Evolutionary conservation across 2,888 invertebrate genomes (phyloP).

Genomic region (Phalangium opilio): DNA sequence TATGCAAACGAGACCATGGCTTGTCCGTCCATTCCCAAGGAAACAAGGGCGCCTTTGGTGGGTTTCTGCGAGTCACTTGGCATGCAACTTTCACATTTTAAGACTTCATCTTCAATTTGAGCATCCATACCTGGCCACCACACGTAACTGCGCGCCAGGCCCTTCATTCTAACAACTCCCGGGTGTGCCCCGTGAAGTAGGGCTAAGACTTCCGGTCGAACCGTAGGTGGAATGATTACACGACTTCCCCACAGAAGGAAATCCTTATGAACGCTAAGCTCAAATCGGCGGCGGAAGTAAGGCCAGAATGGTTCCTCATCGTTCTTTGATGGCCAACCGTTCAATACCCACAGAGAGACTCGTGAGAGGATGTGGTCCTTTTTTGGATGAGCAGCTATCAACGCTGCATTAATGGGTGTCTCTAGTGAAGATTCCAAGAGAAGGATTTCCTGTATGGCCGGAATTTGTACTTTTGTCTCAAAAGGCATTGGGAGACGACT

Average conservation of each 20-base stretch:
- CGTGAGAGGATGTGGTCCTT: constrained; percentile 1
- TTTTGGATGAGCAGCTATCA: not conserved
- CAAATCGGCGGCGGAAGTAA: not conserved
- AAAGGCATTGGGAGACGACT: not conserved
- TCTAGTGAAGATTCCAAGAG: not conserved
- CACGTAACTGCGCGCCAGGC: not conserved
- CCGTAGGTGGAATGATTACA: not conserved
- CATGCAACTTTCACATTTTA: not conserved
- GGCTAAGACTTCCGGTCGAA: not conserved
- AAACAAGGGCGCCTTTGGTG: constrained; percentile 1
- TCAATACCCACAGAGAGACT: constrained; percentile 2
- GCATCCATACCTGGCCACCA: constrained; percentile 6
- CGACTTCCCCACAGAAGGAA: constrained; percentile 4
- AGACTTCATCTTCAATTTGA: not conserved
- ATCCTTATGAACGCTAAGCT: not conserved
- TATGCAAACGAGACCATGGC: constrained; percentile 2
- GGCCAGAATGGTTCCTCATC: not conserved
- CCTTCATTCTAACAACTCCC: constrained; percentile 4
- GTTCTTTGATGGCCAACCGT: not conserved
- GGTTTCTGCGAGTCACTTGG: not conserved
- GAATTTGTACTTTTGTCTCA: not conserved
- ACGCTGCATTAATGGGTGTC: not conserved
- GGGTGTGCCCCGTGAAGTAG: constrained; percentile 3
- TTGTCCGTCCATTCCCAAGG: not conserved
- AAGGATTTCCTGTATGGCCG: not conserved